Percentiles rank a stretch among this genome's conserved stretches.
Evolutionary conservation across 2,113 vertebrate genomes (phyloP).

Genomic region (Nibea albiflora): DNA sequence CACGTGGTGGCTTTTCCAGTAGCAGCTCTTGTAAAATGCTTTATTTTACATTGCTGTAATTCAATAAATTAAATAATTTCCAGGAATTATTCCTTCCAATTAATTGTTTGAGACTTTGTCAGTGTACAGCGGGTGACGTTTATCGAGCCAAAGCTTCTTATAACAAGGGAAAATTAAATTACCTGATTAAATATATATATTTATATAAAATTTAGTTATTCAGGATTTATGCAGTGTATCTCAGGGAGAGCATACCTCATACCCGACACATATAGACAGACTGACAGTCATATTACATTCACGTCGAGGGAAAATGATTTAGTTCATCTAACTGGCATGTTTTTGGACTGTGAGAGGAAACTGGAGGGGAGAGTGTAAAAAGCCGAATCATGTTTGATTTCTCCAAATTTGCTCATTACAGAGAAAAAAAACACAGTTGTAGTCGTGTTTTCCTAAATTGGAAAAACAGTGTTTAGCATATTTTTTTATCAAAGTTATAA

Average conservation of each 20-base stretch:
- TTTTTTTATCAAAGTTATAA: conserved; percentile 1
- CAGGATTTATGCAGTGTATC: background rate
- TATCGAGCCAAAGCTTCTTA: background rate
- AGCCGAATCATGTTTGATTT: background rate
- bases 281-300: background rate
- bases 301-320: background rate
- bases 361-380: background rate
- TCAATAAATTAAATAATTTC: background rate
- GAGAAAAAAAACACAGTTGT: background rate
- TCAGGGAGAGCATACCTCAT: background rate
- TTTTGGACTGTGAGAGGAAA: conserved; percentile 4
- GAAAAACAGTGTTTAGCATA: background rate
- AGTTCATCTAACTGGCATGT: background rate
- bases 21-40: background rate
- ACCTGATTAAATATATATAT: too few species aligned
- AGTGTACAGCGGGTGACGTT: background rate
- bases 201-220: background rate
- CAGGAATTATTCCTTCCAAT: background rate
- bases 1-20: background rate
- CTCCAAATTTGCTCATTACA: background rate
- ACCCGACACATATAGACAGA: background rate
- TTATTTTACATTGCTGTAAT: background rate
- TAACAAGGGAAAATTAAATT: background rate
- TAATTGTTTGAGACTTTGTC: background rate
- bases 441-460: background rate